Evolutionary conservation across 35 echinoderm and acorn worm genomes (phyloP).

Genomic region (Lytechinus pictus): DNA sequence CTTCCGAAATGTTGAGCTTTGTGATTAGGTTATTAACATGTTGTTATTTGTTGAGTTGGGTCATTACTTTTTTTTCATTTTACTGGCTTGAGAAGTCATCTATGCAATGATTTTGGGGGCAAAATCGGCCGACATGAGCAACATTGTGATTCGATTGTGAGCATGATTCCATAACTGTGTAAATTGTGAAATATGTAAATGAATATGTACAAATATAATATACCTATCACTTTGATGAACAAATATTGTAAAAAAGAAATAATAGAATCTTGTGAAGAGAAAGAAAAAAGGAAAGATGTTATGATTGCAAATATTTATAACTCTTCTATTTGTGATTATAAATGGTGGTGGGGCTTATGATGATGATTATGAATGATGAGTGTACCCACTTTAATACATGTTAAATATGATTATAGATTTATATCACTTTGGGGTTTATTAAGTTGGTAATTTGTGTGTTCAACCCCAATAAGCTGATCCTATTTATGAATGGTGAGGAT

Average conservation of each 20-base stretch:
- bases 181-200: constrained; percentile 54
- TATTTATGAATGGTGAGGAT: constrained; percentile 43
- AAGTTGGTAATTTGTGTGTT: constrained; percentile 33
- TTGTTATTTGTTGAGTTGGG: neutral
- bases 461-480: neutral
- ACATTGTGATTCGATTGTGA: neutral
- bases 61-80: neutral
- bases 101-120: constrained; percentile 37
- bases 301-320: neutral
- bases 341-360: neutral
- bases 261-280: constrained; percentile 9
- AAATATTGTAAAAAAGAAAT: constrained; percentile 42
- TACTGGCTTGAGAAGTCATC: constrained; percentile 24
- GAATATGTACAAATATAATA: constrained; percentile 51
- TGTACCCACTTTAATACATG: constrained; percentile 17
- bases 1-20: neutral
- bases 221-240: constrained; percentile 41
- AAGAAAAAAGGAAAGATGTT: neutral
- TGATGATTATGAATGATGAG: neutral
- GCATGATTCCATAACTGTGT: constrained; percentile 44
- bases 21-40: neutral
- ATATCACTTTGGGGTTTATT: neutral
- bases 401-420: constrained; percentile 31
- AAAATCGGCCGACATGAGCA: neutral
- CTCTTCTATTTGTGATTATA: constrained; percentile 12